phyloP scores from a whole-genome alignment of 2,888 invertebrate species.

The Limnephilus marmoratus region DNA sequence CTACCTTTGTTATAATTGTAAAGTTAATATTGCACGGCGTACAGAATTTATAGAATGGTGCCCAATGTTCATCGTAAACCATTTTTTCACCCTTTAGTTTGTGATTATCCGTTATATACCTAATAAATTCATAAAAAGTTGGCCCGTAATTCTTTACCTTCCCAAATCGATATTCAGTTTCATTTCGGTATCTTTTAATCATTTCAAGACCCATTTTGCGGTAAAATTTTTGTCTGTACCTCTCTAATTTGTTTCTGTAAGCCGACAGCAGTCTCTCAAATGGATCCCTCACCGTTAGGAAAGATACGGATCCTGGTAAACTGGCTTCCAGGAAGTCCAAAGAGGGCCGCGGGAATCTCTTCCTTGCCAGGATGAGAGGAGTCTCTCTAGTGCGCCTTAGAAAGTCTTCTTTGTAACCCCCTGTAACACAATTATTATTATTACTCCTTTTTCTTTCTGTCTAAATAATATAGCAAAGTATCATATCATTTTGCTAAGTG shows the following conservation, averaged over 20 bases:
- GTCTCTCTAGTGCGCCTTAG: conserved; percentile 79
- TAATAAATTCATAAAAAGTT: conserved; percentile 84
- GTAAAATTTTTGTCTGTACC: conserved; percentile 82
- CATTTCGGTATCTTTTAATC: conserved; percentile 78
- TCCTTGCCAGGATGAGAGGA: conserved; percentile 82
- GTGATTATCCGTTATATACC: conserved; percentile 81
- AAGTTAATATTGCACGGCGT: conserved; percentile 82
- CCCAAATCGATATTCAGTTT: conserved; percentile 70
- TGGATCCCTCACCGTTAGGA: conserved; percentile 84
- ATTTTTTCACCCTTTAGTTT: conserved; percentile 73
- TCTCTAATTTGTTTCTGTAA: conserved; percentile 85
- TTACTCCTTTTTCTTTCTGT: neutral
- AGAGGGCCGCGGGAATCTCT: conserved; percentile 83
- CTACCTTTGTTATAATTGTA: conserved; percentile 81
- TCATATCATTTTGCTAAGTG: neutral
- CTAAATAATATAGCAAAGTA: conserved; percentile 59
- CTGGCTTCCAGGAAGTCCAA: conserved; percentile 80
- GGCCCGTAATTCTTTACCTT: conserved; percentile 76
- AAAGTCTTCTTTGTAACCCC: conserved; percentile 79
- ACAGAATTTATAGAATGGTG: conserved; percentile 81
- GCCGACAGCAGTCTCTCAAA: conserved; percentile 85
- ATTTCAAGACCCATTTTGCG: conserved; percentile 82
- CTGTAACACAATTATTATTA: conserved; percentile 69
- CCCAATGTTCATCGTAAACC: conserved; percentile 81
- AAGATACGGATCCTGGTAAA: conserved; percentile 80